A percentile compares a stretch with the other conserved stretches of the same genome.
Conservation (phyloP, 37 sponge, comb jelly and placozoan species). For the Petrosia ficiformis region DNA sequence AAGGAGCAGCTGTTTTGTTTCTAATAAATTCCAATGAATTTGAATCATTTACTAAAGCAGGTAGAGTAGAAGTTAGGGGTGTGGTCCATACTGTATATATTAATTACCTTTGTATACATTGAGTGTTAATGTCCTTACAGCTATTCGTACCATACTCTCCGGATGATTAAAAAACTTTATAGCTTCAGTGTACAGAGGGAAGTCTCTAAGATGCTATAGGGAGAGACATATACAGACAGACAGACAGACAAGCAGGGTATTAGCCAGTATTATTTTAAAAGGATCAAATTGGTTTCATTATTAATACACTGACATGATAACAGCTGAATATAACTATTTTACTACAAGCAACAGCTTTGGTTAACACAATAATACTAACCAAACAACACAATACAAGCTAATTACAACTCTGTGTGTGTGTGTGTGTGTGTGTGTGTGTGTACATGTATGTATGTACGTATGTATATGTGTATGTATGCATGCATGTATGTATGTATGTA, state of each 20-base stretch:
- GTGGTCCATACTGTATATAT: too few species aligned
- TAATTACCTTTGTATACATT: slow-evolving; percentile 87
- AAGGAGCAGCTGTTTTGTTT: slow-evolving; percentile 90
- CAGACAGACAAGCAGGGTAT: not conserved
- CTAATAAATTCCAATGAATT: slow-evolving; percentile 80
- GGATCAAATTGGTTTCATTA: not conserved
- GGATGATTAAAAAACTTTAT: slow-evolving; percentile 97
- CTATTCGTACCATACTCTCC: slow-evolving; percentile 99
- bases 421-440: not conserved
- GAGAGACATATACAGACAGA: slow-evolving; percentile 1
- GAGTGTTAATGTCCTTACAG: slow-evolving; percentile 95
- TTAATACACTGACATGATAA: too few species aligned
- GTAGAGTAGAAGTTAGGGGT: not conserved
- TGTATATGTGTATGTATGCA: not conserved
- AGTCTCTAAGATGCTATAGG: slow-evolving; percentile 90
- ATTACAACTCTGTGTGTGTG: too few species aligned
- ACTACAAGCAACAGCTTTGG: too few species aligned
- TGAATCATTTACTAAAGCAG: slow-evolving; percentile 62
- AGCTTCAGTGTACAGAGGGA: slow-evolving; percentile 98
- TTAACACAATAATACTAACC: too few species aligned
- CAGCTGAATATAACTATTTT: too few species aligned
- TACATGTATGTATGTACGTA: not conserved
- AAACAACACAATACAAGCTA: too few species aligned
- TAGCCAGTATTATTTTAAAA: too few species aligned
- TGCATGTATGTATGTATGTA: not conserved